Evolutionary conservation across 2,797 vertebrate genomes (phyloP).

Genomic region (Triplophysa yarkandensis): DNA sequence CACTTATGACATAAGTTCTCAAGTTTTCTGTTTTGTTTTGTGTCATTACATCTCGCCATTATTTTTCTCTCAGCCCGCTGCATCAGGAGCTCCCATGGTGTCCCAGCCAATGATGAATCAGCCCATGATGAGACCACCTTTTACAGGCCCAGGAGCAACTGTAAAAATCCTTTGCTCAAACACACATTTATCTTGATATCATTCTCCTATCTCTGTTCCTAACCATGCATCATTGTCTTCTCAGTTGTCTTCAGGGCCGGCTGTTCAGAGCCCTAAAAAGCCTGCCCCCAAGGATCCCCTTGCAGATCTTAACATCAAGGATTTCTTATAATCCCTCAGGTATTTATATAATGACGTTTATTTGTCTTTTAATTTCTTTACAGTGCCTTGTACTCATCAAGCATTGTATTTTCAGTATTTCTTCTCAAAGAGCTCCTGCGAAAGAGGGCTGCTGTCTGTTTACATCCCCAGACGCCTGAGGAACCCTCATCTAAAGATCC

Average conservation of each 20-base stretch:
- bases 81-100: constrained; percentile 89
- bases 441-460: constrained; percentile 47
- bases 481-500: constrained; percentile 52
- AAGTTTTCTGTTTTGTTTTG: background rate
- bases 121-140: constrained; percentile 93
- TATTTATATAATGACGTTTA: constrained; percentile 4
- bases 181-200: background rate
- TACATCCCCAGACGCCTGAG: constrained; percentile 38
- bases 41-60: background rate
- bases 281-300: constrained; percentile 95
- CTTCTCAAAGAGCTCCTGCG: constrained; percentile 39
- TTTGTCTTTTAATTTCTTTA: background rate
- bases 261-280: constrained; percentile 95
- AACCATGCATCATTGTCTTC: constrained; percentile 6
- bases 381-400: background rate
- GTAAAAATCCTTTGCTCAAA: constrained; percentile 66
- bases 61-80: constrained; percentile 73
- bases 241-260: constrained; percentile 92
- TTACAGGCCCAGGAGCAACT: constrained; percentile 84
- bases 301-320: constrained; percentile 99
- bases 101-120: constrained; percentile 89
- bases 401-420: constrained; percentile 29
- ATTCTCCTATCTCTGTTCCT: background rate
- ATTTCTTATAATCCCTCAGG: constrained; percentile 91
- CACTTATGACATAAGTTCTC: background rate